Percentiles rank a stretch among this genome's conserved stretches.
Evolutionary conservation across 2,797 vertebrate genomes (phyloP).

Genomic region (Xerus rutilus): DNA sequence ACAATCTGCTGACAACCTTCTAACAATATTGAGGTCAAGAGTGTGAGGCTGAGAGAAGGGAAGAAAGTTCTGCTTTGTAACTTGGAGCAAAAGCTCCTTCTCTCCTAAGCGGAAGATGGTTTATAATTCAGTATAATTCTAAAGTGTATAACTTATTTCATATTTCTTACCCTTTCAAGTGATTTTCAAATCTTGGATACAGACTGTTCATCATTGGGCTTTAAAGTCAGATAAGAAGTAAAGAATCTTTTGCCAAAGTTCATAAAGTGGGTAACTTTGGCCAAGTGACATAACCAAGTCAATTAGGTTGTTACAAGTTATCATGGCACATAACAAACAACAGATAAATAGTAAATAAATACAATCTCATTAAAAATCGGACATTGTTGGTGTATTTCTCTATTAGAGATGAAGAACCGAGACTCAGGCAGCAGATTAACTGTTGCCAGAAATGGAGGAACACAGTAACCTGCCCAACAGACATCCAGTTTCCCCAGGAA

Average conservation of each 20-base stretch:
- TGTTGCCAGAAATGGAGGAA: neutral
- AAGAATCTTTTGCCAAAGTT: neutral
- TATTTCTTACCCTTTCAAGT: neutral
- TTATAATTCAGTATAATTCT: neutral
- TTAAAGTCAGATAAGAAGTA: neutral
- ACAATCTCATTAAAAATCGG: neutral
- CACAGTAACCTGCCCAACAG: neutral
- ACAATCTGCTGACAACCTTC: neutral
- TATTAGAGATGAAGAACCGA: neutral
- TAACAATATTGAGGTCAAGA: neutral
- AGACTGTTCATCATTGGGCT: fast-evolving
- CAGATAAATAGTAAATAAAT: neutral
- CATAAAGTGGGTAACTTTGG: neutral
- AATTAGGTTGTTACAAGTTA: neutral
- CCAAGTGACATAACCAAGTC: neutral
- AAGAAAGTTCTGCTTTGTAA: neutral
- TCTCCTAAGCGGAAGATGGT: neutral
- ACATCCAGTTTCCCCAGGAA: neutral
- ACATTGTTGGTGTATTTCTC: neutral
- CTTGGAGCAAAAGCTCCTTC: neutral
- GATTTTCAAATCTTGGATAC: neutral
- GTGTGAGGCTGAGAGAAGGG: fast-evolving
- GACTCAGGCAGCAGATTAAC: neutral
- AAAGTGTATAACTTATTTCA: neutral
- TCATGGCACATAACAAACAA: neutral